Conservation (phyloP, 2,797 vertebrate species). For the Benthosema pterotum region DNA sequence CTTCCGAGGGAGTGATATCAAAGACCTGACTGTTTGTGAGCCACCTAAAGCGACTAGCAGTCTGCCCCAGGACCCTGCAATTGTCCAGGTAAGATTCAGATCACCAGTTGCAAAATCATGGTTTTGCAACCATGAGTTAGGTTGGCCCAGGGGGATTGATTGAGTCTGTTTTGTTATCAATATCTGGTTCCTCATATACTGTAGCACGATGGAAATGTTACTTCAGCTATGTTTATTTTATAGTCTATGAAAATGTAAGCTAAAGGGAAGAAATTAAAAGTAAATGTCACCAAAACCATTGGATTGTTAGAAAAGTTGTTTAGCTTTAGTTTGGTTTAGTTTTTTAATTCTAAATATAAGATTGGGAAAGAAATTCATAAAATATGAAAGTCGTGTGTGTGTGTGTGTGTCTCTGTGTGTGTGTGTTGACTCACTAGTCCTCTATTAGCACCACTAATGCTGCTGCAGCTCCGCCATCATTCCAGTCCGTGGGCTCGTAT, state of each 20-base stretch:
- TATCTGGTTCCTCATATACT: no score
- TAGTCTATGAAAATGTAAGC: no score
- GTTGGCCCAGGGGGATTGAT: not conserved
- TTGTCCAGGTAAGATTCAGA: conserved; percentile 87
- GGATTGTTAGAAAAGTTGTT: no score
- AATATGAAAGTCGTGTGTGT: not conserved
- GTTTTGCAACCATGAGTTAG: no score
- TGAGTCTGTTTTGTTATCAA: no score
- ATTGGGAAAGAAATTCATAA: no score
- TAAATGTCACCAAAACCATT: no score
- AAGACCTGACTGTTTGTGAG: conserved; percentile 98
- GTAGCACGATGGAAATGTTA: no score
- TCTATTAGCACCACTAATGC: conserved; percentile 86
- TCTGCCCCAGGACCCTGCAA: conserved; percentile 96
- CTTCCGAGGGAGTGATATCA: conserved; percentile 97
- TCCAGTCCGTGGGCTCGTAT: conserved; percentile 89
- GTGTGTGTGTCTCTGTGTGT: not conserved
- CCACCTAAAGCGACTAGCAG: conserved; percentile 93
- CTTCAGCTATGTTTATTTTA: no score
- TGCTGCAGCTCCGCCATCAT: conserved; percentile 77
- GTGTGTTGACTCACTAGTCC: conserved; percentile 77
- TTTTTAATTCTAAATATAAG: no score
- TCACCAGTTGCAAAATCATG: not conserved
- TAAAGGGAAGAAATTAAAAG: no score
- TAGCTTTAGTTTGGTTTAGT: no score